These are phyloP conservation scores for Trachythela sp. DNA, from an alignment of 64 coral and sea anemone genomes.

Conservation along the genomic window DNA sequence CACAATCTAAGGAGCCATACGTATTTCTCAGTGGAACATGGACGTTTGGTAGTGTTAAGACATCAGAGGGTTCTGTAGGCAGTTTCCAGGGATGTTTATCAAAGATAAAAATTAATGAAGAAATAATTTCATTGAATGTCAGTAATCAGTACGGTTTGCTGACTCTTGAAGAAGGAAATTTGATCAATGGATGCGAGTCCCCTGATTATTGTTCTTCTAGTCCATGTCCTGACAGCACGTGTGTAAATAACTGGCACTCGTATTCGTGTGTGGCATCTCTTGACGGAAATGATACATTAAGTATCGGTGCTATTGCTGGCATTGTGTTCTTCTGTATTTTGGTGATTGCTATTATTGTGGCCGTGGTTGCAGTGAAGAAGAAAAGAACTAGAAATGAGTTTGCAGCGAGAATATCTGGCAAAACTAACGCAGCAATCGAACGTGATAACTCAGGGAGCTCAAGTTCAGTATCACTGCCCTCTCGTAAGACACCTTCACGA, in stretches of 20 bases:
- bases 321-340: neutral
- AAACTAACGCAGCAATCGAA: neutral
- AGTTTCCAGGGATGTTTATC: neutral
- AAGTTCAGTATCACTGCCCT: neutral
- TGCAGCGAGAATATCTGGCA: neutral
- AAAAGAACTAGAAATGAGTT: neutral
- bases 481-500: neutral
- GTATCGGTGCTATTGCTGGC: slow-evolving; percentile 10
- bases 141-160: neutral
- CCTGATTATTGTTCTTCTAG: slow-evolving; percentile 11
- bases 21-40: slow-evolving; percentile 9
- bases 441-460: slow-evolving; percentile 2
- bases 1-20: neutral
- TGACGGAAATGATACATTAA: neutral
- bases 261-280: neutral
- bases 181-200: neutral
- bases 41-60: neutral
- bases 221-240: neutral
- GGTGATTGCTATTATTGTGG: neutral
- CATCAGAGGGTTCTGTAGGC: neutral
- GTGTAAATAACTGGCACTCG: neutral
- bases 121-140: neutral
- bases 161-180: neutral
- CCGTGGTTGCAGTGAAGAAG: neutral
- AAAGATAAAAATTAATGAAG: neutral